A percentile compares a stretch with the other conserved stretches of the same genome.
These are phyloP conservation scores for Drosophila atroscutellata DNA, from an alignment of 2,888 invertebrate genomes.

Conservation along the genomic window DNA sequence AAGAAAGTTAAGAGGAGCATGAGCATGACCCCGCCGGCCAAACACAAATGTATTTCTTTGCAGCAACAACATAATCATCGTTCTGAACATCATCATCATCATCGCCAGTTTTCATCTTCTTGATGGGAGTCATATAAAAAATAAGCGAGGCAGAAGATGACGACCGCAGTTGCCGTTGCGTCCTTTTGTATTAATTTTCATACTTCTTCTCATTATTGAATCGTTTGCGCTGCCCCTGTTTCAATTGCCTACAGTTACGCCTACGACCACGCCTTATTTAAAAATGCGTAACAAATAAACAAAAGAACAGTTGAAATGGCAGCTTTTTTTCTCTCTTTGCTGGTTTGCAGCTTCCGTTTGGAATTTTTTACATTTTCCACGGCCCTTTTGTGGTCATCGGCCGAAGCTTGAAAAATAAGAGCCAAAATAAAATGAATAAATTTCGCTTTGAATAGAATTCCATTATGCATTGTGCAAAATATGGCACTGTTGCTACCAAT, in stretches of 20 bases:
- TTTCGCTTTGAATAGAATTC: slow-evolving; percentile 71
- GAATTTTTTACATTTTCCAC: slow-evolving; percentile 21
- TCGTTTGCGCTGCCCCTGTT: slow-evolving; percentile 33
- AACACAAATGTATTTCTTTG: slow-evolving; percentile 35
- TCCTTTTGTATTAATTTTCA: slow-evolving; percentile 73
- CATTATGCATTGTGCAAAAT: slow-evolving; percentile 34
- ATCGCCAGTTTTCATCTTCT: slow-evolving; percentile 5
- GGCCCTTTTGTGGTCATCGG: slow-evolving; percentile 35
- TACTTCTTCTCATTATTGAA: slow-evolving; percentile 68
- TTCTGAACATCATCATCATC: slow-evolving; percentile 24
- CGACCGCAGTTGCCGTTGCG: slow-evolving; percentile 32
- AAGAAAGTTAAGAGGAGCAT: slow-evolving; percentile 7
- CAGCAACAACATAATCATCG: slow-evolving; percentile 10
- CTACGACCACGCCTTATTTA: slow-evolving; percentile 25
- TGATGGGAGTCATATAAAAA: slow-evolving; percentile 34
- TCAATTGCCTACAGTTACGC: slow-evolving; percentile 10
- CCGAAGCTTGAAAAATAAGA: slow-evolving; percentile 35
- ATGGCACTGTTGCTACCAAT: slow-evolving; percentile 31
- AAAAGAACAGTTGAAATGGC: slow-evolving; percentile 57
- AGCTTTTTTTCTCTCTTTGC: slow-evolving; percentile 24
- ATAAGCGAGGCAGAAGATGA: slow-evolving; percentile 35
- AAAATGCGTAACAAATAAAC: slow-evolving; percentile 69
- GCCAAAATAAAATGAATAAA: slow-evolving; percentile 47
- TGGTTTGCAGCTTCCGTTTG: slow-evolving; percentile 57
- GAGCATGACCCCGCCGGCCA: slow-evolving; percentile 43